Percentiles rank a stretch among this genome's conserved stretches.
These are phyloP conservation scores for Alectoris magna DNA, from an alignment of 2,797 vertebrate species.

Conservation along the genomic window DNA sequence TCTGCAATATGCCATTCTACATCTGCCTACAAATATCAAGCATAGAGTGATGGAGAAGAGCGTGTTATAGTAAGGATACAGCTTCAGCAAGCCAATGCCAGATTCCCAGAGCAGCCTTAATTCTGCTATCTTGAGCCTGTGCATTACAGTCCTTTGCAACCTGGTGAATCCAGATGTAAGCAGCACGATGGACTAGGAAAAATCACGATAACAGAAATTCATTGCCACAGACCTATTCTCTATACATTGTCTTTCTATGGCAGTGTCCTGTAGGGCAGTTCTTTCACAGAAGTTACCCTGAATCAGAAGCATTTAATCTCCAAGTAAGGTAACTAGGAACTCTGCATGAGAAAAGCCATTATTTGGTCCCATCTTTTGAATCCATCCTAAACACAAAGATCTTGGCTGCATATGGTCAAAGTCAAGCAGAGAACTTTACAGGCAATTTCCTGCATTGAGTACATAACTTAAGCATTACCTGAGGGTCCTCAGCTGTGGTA, in stretches of 20 bases:
- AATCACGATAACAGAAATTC: neutral
- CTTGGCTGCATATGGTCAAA: neutral
- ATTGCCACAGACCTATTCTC: neutral
- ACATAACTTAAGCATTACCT: neutral
- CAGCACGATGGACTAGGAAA: neutral
- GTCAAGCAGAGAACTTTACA: neutral
- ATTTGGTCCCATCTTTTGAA: neutral
- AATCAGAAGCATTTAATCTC: neutral
- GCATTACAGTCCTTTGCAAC: neutral
- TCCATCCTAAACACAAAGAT: neutral
- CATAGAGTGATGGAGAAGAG: neutral
- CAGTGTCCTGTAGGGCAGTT: neutral
- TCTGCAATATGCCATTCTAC: neutral
- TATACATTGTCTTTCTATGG: neutral
- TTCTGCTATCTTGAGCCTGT: neutral
- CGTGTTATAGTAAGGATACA: neutral
- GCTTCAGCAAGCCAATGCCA: neutral
- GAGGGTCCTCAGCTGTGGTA: neutral
- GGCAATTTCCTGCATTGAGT: neutral
- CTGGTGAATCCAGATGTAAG: neutral
- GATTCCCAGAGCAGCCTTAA: neutral
- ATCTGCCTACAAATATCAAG: neutral
- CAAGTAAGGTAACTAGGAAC: neutral
- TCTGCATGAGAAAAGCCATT: accelerated
- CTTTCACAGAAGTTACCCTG: neutral